A percentile compares a stretch with the other conserved stretches of the same genome.
Conservation (phyloP, 2,797 vertebrate genomes). For the Linurgus olivaceus region DNA sequence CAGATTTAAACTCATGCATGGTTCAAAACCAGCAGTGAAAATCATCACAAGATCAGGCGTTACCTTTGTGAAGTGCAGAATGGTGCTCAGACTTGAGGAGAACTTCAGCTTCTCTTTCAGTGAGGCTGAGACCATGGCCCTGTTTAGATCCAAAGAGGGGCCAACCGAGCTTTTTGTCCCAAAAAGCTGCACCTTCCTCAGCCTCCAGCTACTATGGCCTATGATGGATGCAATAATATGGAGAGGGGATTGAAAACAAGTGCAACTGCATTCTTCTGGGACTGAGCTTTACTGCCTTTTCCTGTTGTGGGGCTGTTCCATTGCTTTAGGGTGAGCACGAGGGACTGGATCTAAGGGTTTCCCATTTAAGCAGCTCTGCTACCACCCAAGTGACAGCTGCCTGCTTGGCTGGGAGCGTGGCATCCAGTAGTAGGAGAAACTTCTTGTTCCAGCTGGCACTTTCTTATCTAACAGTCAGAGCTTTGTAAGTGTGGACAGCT, state of each 20-base stretch:
- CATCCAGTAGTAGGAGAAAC: slow-evolving; percentile 83
- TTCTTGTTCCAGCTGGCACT: slow-evolving; percentile 87
- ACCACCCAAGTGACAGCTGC: slow-evolving; percentile 85
- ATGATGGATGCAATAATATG: neutral
- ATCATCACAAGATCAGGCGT: neutral
- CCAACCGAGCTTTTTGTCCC: neutral
- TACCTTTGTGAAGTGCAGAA: neutral
- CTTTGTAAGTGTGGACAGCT: slow-evolving; percentile 90
- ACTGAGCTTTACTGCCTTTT: neutral
- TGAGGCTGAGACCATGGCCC: neutral
- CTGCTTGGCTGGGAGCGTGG: slow-evolving; percentile 81
- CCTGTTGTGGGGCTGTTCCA: neutral
- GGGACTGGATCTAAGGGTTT: slow-evolving; percentile 48
- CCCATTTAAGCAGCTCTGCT: slow-evolving; percentile 66
- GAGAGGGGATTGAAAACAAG: neutral
- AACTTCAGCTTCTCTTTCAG: neutral
- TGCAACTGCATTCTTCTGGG: slow-evolving; percentile 3
- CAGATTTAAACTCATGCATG: neutral
- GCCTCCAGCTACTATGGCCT: neutral
- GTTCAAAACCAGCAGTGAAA: neutral
- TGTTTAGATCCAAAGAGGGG: neutral
- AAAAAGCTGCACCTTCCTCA: neutral
- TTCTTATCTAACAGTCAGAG: slow-evolving; percentile 85
- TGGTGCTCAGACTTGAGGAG: neutral
- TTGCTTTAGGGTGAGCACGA: slow-evolving; percentile 33